Evolutionary conservation across 2,888 invertebrate genomes (phyloP), one percentile per base, ranked within the genome.

Genomic region (Aspidapion aeneum): DNA sequence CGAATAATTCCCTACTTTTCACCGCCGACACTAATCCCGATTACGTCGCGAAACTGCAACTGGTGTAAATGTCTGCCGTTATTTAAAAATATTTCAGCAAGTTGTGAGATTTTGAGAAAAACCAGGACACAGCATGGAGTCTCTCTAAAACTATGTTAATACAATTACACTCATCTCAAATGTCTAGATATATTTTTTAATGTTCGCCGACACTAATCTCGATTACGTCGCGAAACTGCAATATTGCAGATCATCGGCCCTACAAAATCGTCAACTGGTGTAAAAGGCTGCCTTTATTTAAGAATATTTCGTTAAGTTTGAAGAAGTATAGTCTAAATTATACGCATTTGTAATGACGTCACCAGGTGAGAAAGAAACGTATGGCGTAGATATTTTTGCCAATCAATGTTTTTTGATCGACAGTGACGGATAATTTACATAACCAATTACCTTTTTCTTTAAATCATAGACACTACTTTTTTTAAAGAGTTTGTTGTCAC

Each of bases 261-360:
- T 98, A 97, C 79, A 96, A 97, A 83, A 96, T 98, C 72, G 98
- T 98, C 67, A 96, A 97, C 78, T 98, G 98, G 98, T 97, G 97
- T 83, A 94, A 98, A 80, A 96, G 96, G 79, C 82, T 98, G 78
- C 97, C 98, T 17, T 86, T 98, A 20, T 98, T 98, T 79, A 95
- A 96, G 79, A 94, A 96, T 81, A 96, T 98, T 73, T 94, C 95
- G 74, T 94, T 94, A 75, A 84, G 71, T 61, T n/a, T 1, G n/a
- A n/a, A n/a, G n/a, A n/a, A n/a, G n/a, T n/a, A n/a, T n/a, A n/a
- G n/a, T n/a, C n/a, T n/a, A n/a, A n/a, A n/a, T n/a, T n/a, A n/a
- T n/a, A n/a, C n/a, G n/a, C n/a, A n/a, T n/a, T n/a, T n/a, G n/a
- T n/a, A n/a, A n/a, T n/a, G n/a, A n/a, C n/a, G n/a, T n/a, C n/a